These are phyloP conservation scores for Ophioninae sp. DNA, from an alignment of 2,888 invertebrate genomes.

Conservation along the genomic window DNA sequence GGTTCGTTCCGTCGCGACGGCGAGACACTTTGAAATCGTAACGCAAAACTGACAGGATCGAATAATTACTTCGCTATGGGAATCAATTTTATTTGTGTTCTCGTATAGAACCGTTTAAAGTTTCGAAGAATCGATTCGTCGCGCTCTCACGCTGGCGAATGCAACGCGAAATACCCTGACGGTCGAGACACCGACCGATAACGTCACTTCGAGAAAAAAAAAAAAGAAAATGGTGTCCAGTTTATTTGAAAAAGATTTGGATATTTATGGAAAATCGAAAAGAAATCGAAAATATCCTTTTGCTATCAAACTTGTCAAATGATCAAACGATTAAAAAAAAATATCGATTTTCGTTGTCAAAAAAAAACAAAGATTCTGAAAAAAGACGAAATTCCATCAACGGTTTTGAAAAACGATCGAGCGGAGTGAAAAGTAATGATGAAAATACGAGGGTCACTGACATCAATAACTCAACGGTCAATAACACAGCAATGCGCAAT, in stretches of 20 bases:
- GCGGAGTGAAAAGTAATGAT: background rate
- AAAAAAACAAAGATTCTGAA: background rate
- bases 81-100: conserved; percentile 40
- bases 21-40: conserved; percentile 47
- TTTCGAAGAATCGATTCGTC: conserved; percentile 58
- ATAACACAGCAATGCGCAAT: conserved; percentile 56
- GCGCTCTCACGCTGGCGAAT: conserved; percentile 58
- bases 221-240: background rate
- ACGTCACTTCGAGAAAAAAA: background rate
- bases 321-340: too few species aligned
- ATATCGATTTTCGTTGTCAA: background rate
- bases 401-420: background rate
- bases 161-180: conserved; percentile 54
- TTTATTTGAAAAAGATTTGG: too few species aligned
- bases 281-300: too few species aligned
- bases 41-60: conserved; percentile 41
- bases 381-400: background rate
- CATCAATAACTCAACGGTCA: conserved; percentile 39
- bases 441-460: background rate
- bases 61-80: conserved; percentile 55
- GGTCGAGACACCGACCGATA: conserved; percentile 26
- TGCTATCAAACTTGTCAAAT: too few species aligned
- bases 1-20: conserved; percentile 33
- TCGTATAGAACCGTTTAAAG: conserved; percentile 27
- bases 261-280: too few species aligned